phyloP scores from a whole-genome alignment of 1,140 invertebrate genomes.

The Drosophila ficusphila region DNA sequence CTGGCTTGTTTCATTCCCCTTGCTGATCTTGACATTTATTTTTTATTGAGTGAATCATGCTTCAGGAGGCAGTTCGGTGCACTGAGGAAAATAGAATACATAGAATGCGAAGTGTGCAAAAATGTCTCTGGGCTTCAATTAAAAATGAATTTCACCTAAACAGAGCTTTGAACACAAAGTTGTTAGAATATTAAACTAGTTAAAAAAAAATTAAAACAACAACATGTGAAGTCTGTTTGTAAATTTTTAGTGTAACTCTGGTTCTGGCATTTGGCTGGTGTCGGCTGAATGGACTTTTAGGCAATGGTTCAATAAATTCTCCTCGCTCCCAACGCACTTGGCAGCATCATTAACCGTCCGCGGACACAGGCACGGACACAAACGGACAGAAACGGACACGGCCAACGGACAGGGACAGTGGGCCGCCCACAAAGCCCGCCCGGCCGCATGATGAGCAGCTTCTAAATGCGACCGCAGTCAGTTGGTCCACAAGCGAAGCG shows the following conservation, averaged over 20 bases:
- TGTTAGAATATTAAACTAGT: not conserved
- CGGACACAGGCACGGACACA: constrained; percentile 46
- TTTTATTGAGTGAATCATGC: constrained; percentile 79
- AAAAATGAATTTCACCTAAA: too few relatives aligned
- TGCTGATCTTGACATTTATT: constrained; percentile 62
- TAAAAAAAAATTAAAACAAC: not conserved
- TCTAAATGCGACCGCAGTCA: constrained; percentile 69
- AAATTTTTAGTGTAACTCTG: not conserved
- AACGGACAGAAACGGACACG: constrained; percentile 11
- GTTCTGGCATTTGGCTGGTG: constrained; percentile 39
- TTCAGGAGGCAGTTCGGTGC: constrained; percentile 23
- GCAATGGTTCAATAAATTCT: constrained; percentile 83
- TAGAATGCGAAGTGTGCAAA: too few relatives aligned
- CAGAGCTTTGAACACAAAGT: too few relatives aligned
- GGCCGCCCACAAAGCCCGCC: constrained; percentile 78
- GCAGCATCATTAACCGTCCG: constrained; percentile 71
- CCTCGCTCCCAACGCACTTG: constrained; percentile 56
- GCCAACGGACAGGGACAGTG: constrained; percentile 13
- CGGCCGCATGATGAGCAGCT: constrained; percentile 57
- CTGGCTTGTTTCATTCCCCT: not conserved
- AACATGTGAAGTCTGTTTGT: not conserved
- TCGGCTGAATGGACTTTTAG: constrained; percentile 71
- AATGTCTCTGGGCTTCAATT: too few relatives aligned
- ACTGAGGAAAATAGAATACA: not conserved
- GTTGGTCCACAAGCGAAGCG: constrained; percentile 78